These are phyloP conservation scores for Periophthalmus modestus DNA, from an alignment of 2,113 vertebrate genomes.

Conservation along the genomic window DNA sequence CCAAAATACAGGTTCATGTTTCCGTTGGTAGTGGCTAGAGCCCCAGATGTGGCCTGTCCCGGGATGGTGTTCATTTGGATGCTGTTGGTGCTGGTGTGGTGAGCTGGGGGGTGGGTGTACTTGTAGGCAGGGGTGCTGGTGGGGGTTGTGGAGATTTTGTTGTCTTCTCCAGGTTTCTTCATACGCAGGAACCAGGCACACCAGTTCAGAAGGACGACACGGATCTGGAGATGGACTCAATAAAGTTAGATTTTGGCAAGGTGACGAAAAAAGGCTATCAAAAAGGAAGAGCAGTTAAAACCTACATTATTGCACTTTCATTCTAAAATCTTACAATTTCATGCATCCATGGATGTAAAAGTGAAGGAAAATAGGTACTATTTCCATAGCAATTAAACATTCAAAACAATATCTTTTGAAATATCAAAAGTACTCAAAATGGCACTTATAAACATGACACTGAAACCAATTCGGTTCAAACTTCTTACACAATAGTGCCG, in stretches of 20 bases:
- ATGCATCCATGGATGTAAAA: too few species aligned
- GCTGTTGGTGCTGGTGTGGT: constrained; percentile 78
- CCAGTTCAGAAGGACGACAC: constrained; percentile 86
- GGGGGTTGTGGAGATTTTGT: constrained; percentile 60
- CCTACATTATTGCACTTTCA: too few species aligned
- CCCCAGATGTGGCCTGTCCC: constrained; percentile 68
- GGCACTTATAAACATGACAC: too few species aligned
- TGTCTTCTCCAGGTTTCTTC: constrained; percentile 86
- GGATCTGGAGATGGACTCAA: constrained; percentile 60
- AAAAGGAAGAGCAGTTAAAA: background rate
- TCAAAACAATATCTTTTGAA: too few species aligned
- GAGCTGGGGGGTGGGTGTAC: constrained; percentile 71
- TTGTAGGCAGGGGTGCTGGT: constrained; percentile 71
- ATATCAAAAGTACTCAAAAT: too few species aligned
- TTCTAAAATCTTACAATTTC: background rate
- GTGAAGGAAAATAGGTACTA: too few species aligned
- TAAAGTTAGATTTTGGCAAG: background rate
- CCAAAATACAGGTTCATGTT: constrained; percentile 80
- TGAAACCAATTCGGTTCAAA: too few species aligned
- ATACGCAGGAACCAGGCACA: constrained; percentile 90
- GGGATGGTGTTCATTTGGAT: constrained; percentile 80
- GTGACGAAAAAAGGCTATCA: background rate
- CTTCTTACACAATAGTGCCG: background rate
- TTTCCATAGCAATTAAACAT: too few species aligned
- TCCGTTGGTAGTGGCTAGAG: constrained; percentile 73